These are phyloP conservation scores for Caenorhabditis sp. DNA, from an alignment of 2,888 invertebrate species.

Conservation along the genomic window DNA sequence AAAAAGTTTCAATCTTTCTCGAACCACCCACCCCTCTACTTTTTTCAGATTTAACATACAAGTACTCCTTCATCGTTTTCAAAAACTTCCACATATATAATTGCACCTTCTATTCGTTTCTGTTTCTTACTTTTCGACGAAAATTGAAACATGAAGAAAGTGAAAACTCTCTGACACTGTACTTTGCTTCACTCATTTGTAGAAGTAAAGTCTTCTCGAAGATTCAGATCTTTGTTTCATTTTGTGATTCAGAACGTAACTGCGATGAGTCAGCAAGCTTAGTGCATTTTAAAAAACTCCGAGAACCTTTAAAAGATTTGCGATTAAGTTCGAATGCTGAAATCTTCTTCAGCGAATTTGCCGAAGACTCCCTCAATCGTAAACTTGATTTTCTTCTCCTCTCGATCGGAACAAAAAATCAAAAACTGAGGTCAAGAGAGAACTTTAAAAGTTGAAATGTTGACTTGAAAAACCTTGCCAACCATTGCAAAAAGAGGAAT, in stretches of 20 bases:
- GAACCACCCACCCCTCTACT: neutral
- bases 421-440: constrained; percentile 27
- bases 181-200: constrained; percentile 4
- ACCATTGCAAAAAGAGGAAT: constrained; percentile 9
- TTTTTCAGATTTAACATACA: constrained; percentile 17
- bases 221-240: neutral
- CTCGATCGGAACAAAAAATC: constrained; percentile 21
- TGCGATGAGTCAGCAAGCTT: neutral
- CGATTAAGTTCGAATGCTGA: constrained; percentile 1
- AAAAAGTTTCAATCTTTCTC: neutral
- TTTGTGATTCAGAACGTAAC: neutral
- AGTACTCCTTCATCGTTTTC: constrained; percentile 1
- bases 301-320: neutral
- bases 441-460: constrained; percentile 34
- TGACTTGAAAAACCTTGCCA: constrained; percentile 7
- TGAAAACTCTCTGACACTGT: constrained; percentile 18
- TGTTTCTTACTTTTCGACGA: neutral
- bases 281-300: neutral
- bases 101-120: constrained; percentile 19
- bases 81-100: constrained; percentile 11
- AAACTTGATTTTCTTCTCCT: neutral
- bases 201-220: neutral
- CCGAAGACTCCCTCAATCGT: constrained; percentile 4
- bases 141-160: constrained; percentile 21
- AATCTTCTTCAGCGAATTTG: constrained; percentile 21